These are phyloP conservation scores for Torymus texanus DNA, from an alignment of 2,888 invertebrate species.

Conservation along the genomic window DNA sequence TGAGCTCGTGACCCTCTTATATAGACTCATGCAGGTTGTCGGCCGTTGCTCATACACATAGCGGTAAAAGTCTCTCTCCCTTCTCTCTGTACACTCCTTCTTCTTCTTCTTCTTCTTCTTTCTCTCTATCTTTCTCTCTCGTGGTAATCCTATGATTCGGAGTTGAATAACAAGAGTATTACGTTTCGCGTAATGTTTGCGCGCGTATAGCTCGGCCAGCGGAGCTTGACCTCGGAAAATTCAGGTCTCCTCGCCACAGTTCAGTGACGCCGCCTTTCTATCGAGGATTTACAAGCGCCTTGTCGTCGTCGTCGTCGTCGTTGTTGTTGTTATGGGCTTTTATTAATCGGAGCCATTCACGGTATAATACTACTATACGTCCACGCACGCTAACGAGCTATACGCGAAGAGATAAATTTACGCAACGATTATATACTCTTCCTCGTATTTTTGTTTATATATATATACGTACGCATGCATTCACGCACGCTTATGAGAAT, in stretches of 20 bases:
- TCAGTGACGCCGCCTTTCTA: not conserved
- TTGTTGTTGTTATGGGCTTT: too few species aligned
- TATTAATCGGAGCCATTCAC: too few species aligned
- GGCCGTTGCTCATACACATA: slow-evolving; percentile 14
- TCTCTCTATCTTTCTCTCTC: slow-evolving; percentile 10
- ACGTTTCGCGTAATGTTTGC: slow-evolving; percentile 43
- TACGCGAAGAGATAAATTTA: too few species aligned
- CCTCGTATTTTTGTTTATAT: too few species aligned
- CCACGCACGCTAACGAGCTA: too few species aligned
- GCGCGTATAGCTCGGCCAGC: not conserved
- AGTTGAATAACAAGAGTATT: slow-evolving; percentile 51
- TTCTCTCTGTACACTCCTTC: too few species aligned
- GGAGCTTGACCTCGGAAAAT: slow-evolving; percentile 42
- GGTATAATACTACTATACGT: too few species aligned
- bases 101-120: too few species aligned
- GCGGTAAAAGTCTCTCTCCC: slow-evolving; percentile 41
- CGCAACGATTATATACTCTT: too few species aligned
- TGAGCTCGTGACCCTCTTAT: slow-evolving; percentile 45
- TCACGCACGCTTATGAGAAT: too few species aligned
- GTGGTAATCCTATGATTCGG: slow-evolving; percentile 48
- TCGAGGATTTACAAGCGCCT: not conserved
- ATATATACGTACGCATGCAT: too few species aligned
- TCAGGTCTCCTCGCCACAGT: slow-evolving; percentile 19
- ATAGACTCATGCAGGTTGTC: slow-evolving; percentile 20
- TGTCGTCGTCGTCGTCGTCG: too few species aligned